phyloP scores from a whole-genome alignment of 2,797 vertebrate genomes.

The Odontamblyopus lacepedii region DNA sequence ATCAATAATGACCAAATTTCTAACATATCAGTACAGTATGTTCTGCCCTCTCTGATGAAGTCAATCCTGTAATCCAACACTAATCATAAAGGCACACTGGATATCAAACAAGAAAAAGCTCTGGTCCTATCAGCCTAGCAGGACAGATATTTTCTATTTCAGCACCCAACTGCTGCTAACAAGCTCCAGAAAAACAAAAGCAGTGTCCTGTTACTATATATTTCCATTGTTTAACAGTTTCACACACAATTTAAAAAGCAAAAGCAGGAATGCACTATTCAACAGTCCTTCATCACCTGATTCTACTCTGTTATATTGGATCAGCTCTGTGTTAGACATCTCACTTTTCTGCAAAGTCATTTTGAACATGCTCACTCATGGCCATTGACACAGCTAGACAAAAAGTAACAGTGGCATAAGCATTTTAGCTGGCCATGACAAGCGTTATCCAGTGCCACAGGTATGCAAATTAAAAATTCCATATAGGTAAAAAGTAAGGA shows the following conservation, averaged over 20 bases:
- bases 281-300: background rate
- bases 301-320: background rate
- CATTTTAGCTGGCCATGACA: background rate
- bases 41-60: slow-evolving; percentile 8
- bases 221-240: background rate
- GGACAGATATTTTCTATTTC: background rate
- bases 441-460: background rate
- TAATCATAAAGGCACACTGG: background rate
- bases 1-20: slow-evolving; percentile 13
- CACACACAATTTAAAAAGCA: background rate
- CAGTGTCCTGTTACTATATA: background rate
- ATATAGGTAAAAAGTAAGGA: too few relatives aligned
- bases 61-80: slow-evolving; percentile 14
- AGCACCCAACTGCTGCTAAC: background rate
- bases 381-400: slow-evolving; percentile 10
- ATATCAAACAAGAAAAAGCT: background rate
- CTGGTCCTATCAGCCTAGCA: background rate
- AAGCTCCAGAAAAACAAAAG: background rate
- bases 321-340: background rate
- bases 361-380: background rate
- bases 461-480: background rate
- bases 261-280: background rate
- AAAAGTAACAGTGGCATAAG: background rate
- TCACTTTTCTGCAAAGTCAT: slow-evolving; percentile 9
- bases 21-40: background rate